These are phyloP conservation scores for Ectemnius continuus DNA, from an alignment of 2,888 invertebrate species.

Conservation along the genomic window DNA sequence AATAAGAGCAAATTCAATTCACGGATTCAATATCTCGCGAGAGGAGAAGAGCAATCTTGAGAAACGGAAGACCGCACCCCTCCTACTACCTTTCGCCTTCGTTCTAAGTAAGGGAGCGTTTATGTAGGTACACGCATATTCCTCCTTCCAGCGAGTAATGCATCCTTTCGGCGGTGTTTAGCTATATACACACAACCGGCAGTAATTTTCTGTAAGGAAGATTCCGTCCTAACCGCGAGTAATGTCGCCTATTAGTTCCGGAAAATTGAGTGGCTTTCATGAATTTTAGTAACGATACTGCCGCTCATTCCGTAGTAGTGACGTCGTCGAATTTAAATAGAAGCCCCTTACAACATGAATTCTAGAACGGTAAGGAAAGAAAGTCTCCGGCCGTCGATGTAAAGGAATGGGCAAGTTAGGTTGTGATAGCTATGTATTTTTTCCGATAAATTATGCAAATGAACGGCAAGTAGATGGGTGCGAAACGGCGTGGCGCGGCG, in stretches of 20 bases:
- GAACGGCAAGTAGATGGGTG: too few species aligned
- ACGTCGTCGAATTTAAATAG: too few species aligned
- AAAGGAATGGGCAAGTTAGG: too few species aligned
- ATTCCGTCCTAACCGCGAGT: slow-evolving; percentile 25
- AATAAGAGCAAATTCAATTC: slow-evolving; percentile 59
- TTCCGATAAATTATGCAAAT: too few species aligned
- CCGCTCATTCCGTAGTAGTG: background rate
- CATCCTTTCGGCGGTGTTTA: background rate
- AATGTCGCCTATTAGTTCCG: slow-evolving; percentile 28
- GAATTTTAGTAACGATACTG: slow-evolving; percentile 20
- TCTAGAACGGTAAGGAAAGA: too few species aligned
- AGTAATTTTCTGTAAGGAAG: slow-evolving; percentile 25
- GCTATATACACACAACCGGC: too few species aligned
- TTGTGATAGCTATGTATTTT: too few species aligned
- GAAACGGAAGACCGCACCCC: slow-evolving; percentile 39
- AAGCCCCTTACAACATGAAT: too few species aligned
- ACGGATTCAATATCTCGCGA: slow-evolving; percentile 55
- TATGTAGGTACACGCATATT: slow-evolving; percentile 19
- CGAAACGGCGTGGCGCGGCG: too few species aligned
- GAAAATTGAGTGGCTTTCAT: slow-evolving; percentile 16
- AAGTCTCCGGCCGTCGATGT: too few species aligned
- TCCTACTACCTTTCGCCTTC: slow-evolving; percentile 29
- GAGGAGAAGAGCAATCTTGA: slow-evolving; percentile 24
- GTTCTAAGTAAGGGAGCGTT: slow-evolving; percentile 45
- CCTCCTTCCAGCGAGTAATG: slow-evolving; percentile 3